Conservation (phyloP, 2,113 vertebrate genomes). For the Dipodomys merriami region DNA sequence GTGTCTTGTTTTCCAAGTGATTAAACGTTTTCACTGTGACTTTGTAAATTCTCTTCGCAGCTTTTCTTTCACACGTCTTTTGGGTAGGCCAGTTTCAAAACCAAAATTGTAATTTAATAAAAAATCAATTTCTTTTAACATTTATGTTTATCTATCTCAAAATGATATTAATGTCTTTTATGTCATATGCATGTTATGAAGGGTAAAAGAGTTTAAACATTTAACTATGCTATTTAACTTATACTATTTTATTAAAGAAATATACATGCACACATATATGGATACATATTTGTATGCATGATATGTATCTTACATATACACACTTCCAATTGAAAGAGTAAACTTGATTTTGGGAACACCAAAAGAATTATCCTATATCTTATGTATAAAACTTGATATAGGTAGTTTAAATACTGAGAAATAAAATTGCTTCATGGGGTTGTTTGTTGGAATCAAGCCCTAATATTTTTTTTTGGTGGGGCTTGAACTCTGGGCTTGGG, state of each 20-base stretch:
- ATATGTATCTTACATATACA: background rate
- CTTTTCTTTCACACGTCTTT: background rate
- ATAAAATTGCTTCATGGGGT: background rate
- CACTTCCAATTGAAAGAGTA: background rate
- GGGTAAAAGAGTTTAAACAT: background rate
- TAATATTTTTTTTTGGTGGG: background rate
- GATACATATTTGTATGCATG: background rate
- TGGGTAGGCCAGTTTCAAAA: slow-evolving; percentile 24
- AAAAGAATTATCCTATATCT: background rate
- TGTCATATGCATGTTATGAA: background rate
- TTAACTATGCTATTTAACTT: background rate
- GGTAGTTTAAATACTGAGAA: slow-evolving; percentile 13
- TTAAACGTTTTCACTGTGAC: slow-evolving; percentile 6
- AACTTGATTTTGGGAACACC: background rate
- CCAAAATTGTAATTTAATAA: background rate
- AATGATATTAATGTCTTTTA: background rate
- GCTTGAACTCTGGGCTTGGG: too few species aligned
- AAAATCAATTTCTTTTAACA: slow-evolving; percentile 36
- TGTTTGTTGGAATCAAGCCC: background rate
- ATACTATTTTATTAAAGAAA: background rate
- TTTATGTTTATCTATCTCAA: slow-evolving; percentile 28
- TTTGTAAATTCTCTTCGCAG: background rate
- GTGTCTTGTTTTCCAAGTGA: slow-evolving; percentile 30
- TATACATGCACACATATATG: too few species aligned
- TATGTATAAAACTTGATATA: background rate